Conservation (phyloP, 1,140 invertebrate genomes). For the Procambarus virginalis region DNA sequence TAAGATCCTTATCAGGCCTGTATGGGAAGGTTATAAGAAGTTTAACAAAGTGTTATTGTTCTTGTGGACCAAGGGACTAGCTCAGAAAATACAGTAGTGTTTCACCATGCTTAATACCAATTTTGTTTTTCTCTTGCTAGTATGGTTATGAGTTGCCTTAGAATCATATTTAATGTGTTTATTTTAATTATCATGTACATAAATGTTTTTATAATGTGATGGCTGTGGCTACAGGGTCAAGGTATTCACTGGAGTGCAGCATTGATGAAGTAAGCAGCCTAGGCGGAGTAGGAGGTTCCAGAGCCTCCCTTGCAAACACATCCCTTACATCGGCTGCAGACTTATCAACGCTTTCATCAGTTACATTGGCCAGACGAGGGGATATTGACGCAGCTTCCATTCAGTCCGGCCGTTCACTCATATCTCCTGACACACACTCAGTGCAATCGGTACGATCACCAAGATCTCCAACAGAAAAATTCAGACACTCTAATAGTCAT, state of each 20-base stretch:
- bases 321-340: slow-evolving; percentile 88
- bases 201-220: background rate
- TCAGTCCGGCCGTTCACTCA: slow-evolving; percentile 65
- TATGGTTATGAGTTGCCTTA: background rate
- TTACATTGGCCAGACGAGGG: slow-evolving; percentile 78
- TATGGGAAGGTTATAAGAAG: too few relatives aligned
- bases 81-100: too few relatives aligned
- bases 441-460: slow-evolving; percentile 68
- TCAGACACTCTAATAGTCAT: slow-evolving; percentile 42
- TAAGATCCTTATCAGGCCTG: too few relatives aligned
- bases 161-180: background rate
- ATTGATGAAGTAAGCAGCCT: slow-evolving; percentile 81
- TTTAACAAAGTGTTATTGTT: too few relatives aligned
- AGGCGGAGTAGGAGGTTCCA: slow-evolving; percentile 77
- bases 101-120: too few relatives aligned
- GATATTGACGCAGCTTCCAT: slow-evolving; percentile 65
- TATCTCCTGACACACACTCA: slow-evolving; percentile 61
- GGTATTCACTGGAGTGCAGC: slow-evolving; percentile 82
- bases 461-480: slow-evolving; percentile 54
- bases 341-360: slow-evolving; percentile 85
- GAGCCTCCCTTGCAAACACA: slow-evolving; percentile 86
- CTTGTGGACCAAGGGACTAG: too few relatives aligned
- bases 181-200: background rate
- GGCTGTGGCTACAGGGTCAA: slow-evolving; percentile 76
- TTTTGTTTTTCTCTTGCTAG: background rate